Base-by-base conservation (phyloP, 2,888 invertebrate species). In the Gerosis bhagava region DNA sequence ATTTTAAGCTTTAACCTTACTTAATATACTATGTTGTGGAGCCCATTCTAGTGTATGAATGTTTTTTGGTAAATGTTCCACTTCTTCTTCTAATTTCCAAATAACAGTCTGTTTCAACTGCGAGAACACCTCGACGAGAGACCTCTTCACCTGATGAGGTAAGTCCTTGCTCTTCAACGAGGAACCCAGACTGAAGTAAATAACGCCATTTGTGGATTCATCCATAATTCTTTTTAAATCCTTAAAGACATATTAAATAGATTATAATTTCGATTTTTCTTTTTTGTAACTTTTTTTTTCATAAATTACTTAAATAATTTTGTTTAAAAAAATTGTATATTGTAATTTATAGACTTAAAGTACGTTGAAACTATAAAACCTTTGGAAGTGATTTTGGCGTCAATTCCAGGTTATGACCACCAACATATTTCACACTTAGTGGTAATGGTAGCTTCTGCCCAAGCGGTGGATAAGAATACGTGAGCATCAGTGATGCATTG, bases 131-230 rank as follows among this genome's bases (percentile, higher is more conserved):
- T 70, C 58, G 1, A 88, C 26, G 1, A 90, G 61, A 1, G 56
- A 58, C 25, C 56, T 60, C 31, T 72, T 74, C 2, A 75, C 44
- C 24, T 67, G 54, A 2, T 65, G 63, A 0, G 84, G 74, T 52
- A 88, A 57, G 0, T 70, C 63, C 25, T 65, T 69, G 31, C 78
- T 76, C 17, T 72, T 65, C 32, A 84, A 54, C 24, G 74, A 71
- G 0, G 81, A 73, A 0, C 89, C 90, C 71, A 90, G 64, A 50
- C 86, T 89, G 54, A 90, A 88, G 60, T 77, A 83, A 16, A 90
- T 76, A 0, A 83, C 83, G 1, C 90, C 89, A 31, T 87, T 51
- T 10, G 65, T 66, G 0, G 87, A 68, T 5, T 59, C 63, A 17
- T 84, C 81, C 57, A 89, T 57, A 32, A 83, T 58, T 2, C 60